These are phyloP conservation scores for Entomyzon cyanotis DNA, from an alignment of 2,113 vertebrate species.

Conservation along the genomic window DNA sequence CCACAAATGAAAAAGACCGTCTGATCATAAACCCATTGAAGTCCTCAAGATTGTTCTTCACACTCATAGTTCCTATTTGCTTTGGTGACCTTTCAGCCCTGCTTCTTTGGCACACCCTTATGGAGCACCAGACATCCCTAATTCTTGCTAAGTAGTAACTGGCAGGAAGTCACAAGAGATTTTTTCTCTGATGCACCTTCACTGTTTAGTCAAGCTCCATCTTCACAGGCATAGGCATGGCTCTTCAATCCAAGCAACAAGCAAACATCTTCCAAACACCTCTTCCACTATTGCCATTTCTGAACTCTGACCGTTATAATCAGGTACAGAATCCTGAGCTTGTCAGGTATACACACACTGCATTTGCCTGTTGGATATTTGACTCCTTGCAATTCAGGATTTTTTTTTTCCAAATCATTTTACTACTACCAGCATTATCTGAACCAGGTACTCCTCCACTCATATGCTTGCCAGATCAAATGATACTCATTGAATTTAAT, in stretches of 20 bases:
- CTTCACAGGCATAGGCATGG: neutral
- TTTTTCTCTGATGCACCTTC: neutral
- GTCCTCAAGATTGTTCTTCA: neutral
- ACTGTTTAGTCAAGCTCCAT: neutral
- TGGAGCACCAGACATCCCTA: neutral
- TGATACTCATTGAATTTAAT: neutral
- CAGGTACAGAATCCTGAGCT: neutral
- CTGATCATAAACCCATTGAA: neutral
- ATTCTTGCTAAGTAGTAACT: accelerated
- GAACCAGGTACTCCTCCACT: conserved; percentile 6
- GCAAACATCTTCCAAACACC: neutral
- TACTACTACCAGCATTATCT: neutral
- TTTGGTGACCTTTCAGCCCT: neutral
- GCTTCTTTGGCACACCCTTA: neutral
- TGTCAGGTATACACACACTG: neutral
- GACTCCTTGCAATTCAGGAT: conserved; percentile 1
- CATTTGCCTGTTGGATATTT: conserved; percentile 49
- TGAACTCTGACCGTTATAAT: neutral
- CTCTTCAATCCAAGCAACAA: neutral
- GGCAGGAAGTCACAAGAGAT: neutral
- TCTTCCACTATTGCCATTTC: neutral
- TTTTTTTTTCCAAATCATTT: neutral
- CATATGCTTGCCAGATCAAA: conserved; percentile 2
- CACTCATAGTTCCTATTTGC: neutral
- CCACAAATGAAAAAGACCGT: neutral